Conservation (phyloP, 2,888 invertebrate genomes). For the Brassicogethes aeneus region DNA sequence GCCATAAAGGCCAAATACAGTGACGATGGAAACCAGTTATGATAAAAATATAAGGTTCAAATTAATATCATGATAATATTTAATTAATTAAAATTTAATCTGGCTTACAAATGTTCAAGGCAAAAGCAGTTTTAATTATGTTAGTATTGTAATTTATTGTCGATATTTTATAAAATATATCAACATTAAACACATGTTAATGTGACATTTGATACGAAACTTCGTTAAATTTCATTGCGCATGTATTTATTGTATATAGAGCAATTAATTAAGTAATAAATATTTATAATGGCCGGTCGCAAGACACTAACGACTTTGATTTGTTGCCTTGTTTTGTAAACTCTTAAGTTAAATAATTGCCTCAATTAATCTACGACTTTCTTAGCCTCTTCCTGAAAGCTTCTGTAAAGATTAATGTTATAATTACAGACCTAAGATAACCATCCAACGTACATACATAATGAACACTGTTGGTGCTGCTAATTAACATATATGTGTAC, state of each 20-base stretch:
- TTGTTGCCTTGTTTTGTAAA: slow-evolving; percentile 24
- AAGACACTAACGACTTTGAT: slow-evolving; percentile 22
- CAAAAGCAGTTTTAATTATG: no score
- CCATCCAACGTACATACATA: not conserved
- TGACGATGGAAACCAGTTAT: no score
- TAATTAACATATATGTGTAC: slow-evolving; percentile 2
- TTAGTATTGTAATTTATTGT: no score
- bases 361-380: slow-evolving; percentile 20
- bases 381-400: slow-evolving; percentile 13
- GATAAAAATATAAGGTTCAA: no score
- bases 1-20: no score
- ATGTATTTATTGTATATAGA: slow-evolving; percentile 11
- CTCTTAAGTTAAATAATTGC: slow-evolving; percentile 23
- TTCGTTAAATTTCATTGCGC: slow-evolving; percentile 11
- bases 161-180: no score
- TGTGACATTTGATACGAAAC: slow-evolving; percentile 15
- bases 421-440: not conserved
- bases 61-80: no score
- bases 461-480: not conserved
- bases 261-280: slow-evolving; percentile 20
- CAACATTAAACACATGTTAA: slow-evolving; percentile 16
- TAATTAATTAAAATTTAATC: no score
- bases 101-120: no score
- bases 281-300: slow-evolving; percentile 17
- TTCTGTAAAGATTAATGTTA: slow-evolving; percentile 13